Base-by-base conservation (phyloP, 2,113 vertebrate species). In the Spheniscus mendiculus region DNA sequence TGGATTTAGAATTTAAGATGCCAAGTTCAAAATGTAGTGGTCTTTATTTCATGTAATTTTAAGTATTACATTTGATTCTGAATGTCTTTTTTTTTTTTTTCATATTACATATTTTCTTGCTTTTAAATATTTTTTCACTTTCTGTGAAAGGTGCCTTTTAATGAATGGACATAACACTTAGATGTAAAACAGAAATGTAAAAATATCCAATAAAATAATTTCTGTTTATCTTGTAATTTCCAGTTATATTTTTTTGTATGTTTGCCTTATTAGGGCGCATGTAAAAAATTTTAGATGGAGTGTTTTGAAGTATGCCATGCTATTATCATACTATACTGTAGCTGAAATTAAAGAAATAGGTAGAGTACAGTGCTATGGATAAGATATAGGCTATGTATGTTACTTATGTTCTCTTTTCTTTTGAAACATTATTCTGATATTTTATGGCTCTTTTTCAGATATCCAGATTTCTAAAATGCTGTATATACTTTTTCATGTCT, bases 401-500 rank as follows among this genome's bases (percentile, higher is more conserved):
- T 90, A 58, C 22, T 95, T 66, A 15, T 12, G 17, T 84, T 62
- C 32, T 92, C 21, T 59, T 78, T 63, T 38, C 25, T 52, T 91
- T 65, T 85, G 70, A 72, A 94, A 77, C 14, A 16, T 77, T 73
- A 61, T 96, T 87, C 94, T 97, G 93, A 97, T 62, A 86, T 67
- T 72, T 86, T 78, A 67, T 92, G 97, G 74, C 96, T 98, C 96
- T 66, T 97, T 97, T 98, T 95, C 98, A 99, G 99, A 97, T 99
- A 95, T 98, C 99, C 45, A 98, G 98, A 95, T 95, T 99, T 98
- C 97, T 99, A 96, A 99, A 98, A 95, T 99, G 99, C 95, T 99
- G 99, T 96, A 58, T 99, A 65, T 99, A 99, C 98, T 99, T 99
- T 97, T 96, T 99, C 88, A 97, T 99, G 84, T 99, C 99, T 73